A percentile compares a stretch with the other conserved stretches of the same genome.
These are phyloP conservation scores for Rhinopithecus roxellana DNA, from an alignment of 2,113 vertebrate species.

Conservation along the genomic window DNA sequence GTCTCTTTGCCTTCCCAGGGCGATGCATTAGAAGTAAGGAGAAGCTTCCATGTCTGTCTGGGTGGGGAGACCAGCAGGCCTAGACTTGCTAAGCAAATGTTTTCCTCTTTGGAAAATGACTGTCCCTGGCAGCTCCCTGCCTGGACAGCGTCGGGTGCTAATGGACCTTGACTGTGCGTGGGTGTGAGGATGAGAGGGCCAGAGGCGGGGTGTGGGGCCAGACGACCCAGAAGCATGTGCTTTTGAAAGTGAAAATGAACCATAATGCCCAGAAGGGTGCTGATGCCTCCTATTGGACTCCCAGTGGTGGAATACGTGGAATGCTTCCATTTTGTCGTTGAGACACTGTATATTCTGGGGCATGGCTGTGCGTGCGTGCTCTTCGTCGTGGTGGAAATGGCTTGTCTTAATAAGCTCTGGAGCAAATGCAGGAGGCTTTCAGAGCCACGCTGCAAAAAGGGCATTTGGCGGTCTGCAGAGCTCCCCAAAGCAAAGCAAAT, in stretches of 20 bases:
- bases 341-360: fast-evolving
- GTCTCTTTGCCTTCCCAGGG: not conserved
- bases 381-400: fast-evolving
- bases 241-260: not conserved
- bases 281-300: not conserved
- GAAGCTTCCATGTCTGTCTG: not conserved
- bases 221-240: fast-evolving
- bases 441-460: fast-evolving
- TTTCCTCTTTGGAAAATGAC: not conserved
- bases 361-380: fast-evolving
- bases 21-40: not conserved
- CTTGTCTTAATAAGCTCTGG: not conserved
- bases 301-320: not conserved
- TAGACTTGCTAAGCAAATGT: not conserved
- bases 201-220: not conserved
- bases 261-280: not conserved
- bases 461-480: not conserved
- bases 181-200: not conserved
- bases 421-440: not conserved
- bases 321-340: not conserved
- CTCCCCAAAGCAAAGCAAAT: not conserved
- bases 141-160: not conserved
- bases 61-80: not conserved
- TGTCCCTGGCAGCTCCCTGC: fast-evolving
- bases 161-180: not conserved